Percentiles rank a stretch among this genome's conserved stretches.
phyloP scores from a whole-genome alignment of 2,888 invertebrate genomes.

The Diadegma fenestrale region DNA sequence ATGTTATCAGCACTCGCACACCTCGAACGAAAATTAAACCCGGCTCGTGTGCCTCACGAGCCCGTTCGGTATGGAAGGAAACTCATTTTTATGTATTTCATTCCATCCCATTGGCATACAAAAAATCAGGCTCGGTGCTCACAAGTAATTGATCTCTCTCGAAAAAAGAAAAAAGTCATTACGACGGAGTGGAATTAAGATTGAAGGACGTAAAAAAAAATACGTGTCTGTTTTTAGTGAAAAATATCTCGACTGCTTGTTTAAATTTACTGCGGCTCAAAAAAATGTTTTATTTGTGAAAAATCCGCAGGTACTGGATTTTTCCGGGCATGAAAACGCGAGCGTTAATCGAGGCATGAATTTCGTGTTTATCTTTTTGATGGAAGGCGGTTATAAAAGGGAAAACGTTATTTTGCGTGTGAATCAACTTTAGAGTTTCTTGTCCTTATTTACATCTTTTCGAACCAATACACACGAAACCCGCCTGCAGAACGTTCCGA shows the following conservation, averaged over 20 bases:
- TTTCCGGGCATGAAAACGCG: slow-evolving; percentile 27
- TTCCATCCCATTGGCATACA: neutral
- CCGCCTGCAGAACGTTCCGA: slow-evolving; percentile 2
- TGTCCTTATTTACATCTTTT: slow-evolving; percentile 41
- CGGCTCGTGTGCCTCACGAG: neutral
- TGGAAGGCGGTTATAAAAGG: neutral
- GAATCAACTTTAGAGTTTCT: slow-evolving; percentile 42
- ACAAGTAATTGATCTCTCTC: neutral
- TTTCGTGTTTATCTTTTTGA: slow-evolving; percentile 43
- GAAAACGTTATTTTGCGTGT: slow-evolving; percentile 51
- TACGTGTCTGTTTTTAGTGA: neutral
- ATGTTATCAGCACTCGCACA: slow-evolving; percentile 20
- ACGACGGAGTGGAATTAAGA: neutral
- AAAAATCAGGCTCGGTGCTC: neutral
- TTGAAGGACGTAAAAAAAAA: neutral
- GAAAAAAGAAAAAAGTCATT: neutral
- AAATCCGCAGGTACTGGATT: neutral
- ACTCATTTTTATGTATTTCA: slow-evolving; percentile 6
- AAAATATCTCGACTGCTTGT: neutral
- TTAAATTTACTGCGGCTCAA: neutral
- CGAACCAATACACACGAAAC: slow-evolving; percentile 51
- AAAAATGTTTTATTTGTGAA: neutral
- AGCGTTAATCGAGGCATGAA: slow-evolving; percentile 12
- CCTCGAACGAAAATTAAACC: slow-evolving; percentile 30
- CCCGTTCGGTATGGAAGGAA: neutral